Evolutionary conservation across 2,888 invertebrate species (phyloP), one percentile per base, ranked within the genome.

Genomic region (Ectemnius continuus): DNA sequence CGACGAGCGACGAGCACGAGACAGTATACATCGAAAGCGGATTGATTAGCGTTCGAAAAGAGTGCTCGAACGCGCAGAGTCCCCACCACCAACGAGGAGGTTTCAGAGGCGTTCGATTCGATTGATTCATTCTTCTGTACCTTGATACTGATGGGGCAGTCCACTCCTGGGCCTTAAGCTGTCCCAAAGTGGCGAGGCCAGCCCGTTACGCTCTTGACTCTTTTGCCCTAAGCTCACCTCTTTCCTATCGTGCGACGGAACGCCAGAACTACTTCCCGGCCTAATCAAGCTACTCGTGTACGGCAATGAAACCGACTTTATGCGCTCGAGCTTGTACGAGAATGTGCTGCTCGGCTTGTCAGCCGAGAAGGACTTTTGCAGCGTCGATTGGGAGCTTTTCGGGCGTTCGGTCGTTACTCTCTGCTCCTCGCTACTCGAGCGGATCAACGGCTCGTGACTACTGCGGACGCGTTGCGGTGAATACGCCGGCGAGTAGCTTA

Each of bases 81-180:
- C 4, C 70, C 67, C 78, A 76, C 79, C 84, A 79, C 76, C 83
- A 80, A 48, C 52, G 57, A 46, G 45, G 47, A 57, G 20, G 48
- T 18, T 68, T 67, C 48, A 28, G 61, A 47, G 61, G 52, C 52
- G 52, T 14, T 52, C 59, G 26, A 36, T 65, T 69, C 74, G 71
- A 74, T 86, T 88, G 83, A 89, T 70, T 36, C 83, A 84, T 69
- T 88, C 88, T 83, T 88, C 87, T 86, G 88, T 89, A 89, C 89
- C 89, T 89, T 88, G 89, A 87, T 89, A 89, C 85, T 88, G 89
- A 85, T 88, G 89, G 73, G 88, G 85, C 72, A 89, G 84, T 79
- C 87, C 88, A 76, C 84, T 88, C 83, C 88, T 87, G 62, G 86
- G 83, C 74, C 87, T 87, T 67, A 89, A 82, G 84, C 86, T 89